These are phyloP conservation scores for Tauraco hartlaubi DNA, from an alignment of 2,797 vertebrate species.

Conservation along the genomic window DNA sequence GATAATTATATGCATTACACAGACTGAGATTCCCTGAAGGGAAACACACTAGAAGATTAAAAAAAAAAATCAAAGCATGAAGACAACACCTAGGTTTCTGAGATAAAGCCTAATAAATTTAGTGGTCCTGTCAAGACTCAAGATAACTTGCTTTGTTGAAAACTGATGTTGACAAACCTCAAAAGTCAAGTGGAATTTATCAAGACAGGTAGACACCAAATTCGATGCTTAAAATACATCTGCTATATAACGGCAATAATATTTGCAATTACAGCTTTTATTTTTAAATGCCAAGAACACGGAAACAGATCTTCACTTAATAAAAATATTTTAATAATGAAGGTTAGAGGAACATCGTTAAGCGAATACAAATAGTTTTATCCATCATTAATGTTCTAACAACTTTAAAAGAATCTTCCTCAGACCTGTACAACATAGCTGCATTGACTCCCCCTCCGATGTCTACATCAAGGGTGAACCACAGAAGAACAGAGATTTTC, in stretches of 20 bases:
- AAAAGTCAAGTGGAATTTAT: background rate
- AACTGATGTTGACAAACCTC: background rate
- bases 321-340: background rate
- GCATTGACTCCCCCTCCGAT: fast-evolving
- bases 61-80: background rate
- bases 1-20: background rate
- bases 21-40: background rate
- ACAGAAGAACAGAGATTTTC: fast-evolving
- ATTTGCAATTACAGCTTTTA: background rate
- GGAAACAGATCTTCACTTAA: background rate
- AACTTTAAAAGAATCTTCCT: background rate
- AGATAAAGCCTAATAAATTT: constrained; percentile 43
- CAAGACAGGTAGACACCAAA: background rate
- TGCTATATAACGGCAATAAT: background rate
- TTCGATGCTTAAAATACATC: background rate
- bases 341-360: background rate
- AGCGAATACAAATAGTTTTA: background rate
- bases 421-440: background rate
- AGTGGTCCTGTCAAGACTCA: background rate
- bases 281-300: background rate
- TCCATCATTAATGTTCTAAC: background rate
- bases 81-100: background rate
- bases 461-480: background rate
- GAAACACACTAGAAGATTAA: background rate
- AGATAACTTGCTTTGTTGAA: background rate